A percentile compares a stretch with the other conserved stretches of the same genome.
phyloP scores from a whole-genome alignment of 1,140 invertebrate species.

The Drosophila insularis region DNA sequence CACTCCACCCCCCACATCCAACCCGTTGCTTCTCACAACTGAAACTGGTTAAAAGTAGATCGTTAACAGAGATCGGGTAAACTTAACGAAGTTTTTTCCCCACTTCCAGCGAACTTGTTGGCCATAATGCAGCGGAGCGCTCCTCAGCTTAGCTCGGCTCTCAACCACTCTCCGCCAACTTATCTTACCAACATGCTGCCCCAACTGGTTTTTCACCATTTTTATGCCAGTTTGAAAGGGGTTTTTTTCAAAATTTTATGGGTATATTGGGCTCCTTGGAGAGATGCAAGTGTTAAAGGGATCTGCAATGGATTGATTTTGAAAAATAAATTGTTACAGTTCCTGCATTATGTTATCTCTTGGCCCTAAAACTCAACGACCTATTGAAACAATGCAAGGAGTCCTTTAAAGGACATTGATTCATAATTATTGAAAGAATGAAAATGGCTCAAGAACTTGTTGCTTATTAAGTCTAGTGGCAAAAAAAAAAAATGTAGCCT shows the following conservation, averaged over 20 bases:
- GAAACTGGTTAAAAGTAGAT: slow-evolving; percentile 76
- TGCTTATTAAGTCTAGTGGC: no score
- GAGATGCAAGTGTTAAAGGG: not conserved
- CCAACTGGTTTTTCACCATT: slow-evolving; percentile 54
- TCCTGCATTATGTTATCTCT: no score
- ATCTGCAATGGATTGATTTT: no score
- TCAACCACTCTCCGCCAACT: not conserved
- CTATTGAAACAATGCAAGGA: no score
- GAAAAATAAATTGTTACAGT: no score
- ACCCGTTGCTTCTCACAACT: not conserved
- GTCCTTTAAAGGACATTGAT: no score
- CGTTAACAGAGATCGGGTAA: slow-evolving; percentile 50
- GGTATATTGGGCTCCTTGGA: not conserved
- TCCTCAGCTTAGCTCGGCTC: slow-evolving; percentile 5
- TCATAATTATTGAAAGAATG: no score
- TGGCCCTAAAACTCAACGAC: no score
- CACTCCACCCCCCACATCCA: not conserved
- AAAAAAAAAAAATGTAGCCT: not conserved
- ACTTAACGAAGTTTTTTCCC: slow-evolving; percentile 47
- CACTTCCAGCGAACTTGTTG: slow-evolving; percentile 42
- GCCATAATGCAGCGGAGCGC: slow-evolving; percentile 16
- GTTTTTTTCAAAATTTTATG: not conserved
- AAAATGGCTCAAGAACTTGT: no score
- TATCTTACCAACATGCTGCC: slow-evolving; percentile 13
- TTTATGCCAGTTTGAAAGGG: not conserved